Evolutionary conservation across 2,888 invertebrate species (phyloP).

Genomic region (Metellina segmentata): DNA sequence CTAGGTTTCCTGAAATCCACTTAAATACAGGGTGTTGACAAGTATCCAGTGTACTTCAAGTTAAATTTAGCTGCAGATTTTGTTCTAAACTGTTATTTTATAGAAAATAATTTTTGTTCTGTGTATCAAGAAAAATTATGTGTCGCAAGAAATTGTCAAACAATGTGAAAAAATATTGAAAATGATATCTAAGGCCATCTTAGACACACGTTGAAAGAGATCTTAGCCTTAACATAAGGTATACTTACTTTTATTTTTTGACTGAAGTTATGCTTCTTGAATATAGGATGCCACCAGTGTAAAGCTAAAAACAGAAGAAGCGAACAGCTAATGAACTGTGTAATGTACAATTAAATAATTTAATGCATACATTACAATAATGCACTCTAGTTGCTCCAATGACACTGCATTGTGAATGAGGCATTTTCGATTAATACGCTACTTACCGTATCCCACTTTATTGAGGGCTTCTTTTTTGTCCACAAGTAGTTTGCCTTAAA

Average conservation of each 20-base stretch:
- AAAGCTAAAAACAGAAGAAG: constrained; percentile 11
- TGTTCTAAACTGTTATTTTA: no score
- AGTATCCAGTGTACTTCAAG: no score
- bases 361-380: not conserved
- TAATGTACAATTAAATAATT: not conserved
- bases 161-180: no score
- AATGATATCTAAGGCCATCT: no score
- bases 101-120: no score
- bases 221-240: not conserved
- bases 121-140: no score
- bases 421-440: not conserved
- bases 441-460: constrained; percentile 88
- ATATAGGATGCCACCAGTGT: constrained; percentile 54
- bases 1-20: no score
- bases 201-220: no score
- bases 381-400: not conserved
- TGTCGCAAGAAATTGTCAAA: no score
- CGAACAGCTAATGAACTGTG: no score
- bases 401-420: not conserved
- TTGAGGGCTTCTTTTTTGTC: constrained; percentile 85
- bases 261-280: constrained; percentile 58
- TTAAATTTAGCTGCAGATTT: no score
- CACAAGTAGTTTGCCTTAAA: constrained; percentile 79
- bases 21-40: no score
- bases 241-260: constrained; percentile 61